Evolutionary conservation across 2,797 vertebrate species (phyloP).

Genomic region (Phoebastria nigripes): DNA sequence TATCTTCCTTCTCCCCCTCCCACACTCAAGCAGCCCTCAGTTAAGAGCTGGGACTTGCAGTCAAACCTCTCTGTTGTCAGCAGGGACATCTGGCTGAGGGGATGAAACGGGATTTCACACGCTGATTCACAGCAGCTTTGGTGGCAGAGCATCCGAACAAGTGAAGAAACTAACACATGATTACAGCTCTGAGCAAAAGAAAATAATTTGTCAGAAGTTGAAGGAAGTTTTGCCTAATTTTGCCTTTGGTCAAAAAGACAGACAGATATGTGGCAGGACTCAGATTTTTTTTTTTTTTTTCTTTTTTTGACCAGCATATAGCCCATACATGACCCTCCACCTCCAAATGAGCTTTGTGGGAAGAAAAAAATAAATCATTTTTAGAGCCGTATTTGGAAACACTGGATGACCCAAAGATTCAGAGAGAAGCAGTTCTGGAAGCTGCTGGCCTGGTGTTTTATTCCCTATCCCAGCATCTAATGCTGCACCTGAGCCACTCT

Average conservation of each 20-base stretch:
- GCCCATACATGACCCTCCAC: neutral
- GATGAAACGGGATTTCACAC: neutral
- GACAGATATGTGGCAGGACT: neutral
- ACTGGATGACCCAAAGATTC: neutral
- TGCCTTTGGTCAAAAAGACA: neutral
- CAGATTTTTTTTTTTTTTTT: neutral
- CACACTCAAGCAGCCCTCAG: neutral
- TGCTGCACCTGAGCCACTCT: neutral
- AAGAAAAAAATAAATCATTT: neutral
- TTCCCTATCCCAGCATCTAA: neutral
- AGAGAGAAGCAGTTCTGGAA: neutral
- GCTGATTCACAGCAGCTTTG: neutral
- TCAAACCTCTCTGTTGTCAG: neutral
- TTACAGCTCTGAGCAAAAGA: neutral
- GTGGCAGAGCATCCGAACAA: neutral
- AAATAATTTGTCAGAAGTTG: neutral
- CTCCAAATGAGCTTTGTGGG: neutral
- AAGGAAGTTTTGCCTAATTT: neutral
- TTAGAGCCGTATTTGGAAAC: neutral
- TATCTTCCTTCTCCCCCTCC: too few relatives aligned
- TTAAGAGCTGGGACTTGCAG: neutral
- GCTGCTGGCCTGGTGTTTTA: neutral
- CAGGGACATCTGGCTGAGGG: neutral
- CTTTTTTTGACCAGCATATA: neutral
- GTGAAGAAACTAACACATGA: neutral